These are phyloP conservation scores for Chamaetylas fuelleborni DNA, from an alignment of 2,113 vertebrate genomes.

Conservation along the genomic window DNA sequence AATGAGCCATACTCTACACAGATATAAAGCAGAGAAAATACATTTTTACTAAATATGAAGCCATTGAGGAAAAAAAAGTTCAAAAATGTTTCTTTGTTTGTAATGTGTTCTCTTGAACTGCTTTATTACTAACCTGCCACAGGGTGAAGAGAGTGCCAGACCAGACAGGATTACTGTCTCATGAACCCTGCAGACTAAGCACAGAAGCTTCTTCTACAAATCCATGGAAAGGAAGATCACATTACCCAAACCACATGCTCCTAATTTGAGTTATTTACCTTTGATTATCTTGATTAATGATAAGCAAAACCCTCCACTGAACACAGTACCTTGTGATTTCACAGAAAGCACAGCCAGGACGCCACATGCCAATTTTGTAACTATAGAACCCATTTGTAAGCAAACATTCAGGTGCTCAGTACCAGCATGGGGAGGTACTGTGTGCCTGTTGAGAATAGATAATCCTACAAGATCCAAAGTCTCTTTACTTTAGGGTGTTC, in stretches of 20 bases:
- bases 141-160: background rate
- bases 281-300: background rate
- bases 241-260: background rate
- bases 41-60: background rate
- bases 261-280: background rate
- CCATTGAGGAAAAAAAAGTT: background rate
- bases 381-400: constrained; percentile 85
- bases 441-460: constrained; percentile 83
- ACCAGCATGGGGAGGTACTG: constrained; percentile 86
- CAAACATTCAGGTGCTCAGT: constrained; percentile 86
- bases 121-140: background rate
- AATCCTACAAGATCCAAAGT: constrained; percentile 86
- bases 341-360: constrained; percentile 85
- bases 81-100: background rate
- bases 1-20: background rate
- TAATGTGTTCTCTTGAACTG: background rate
- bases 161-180: background rate
- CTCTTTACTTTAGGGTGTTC: constrained; percentile 83
- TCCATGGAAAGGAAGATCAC: background rate
- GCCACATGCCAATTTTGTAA: constrained; percentile 85
- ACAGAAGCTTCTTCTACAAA: background rate
- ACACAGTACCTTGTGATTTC: constrained; percentile 82
- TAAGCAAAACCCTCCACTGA: background rate
- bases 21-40: background rate
- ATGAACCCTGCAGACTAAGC: background rate